Evolutionary conservation across 1,140 invertebrate species (phyloP).

Genomic region (Pachyrhynchus sulphureomaculatus): DNA sequence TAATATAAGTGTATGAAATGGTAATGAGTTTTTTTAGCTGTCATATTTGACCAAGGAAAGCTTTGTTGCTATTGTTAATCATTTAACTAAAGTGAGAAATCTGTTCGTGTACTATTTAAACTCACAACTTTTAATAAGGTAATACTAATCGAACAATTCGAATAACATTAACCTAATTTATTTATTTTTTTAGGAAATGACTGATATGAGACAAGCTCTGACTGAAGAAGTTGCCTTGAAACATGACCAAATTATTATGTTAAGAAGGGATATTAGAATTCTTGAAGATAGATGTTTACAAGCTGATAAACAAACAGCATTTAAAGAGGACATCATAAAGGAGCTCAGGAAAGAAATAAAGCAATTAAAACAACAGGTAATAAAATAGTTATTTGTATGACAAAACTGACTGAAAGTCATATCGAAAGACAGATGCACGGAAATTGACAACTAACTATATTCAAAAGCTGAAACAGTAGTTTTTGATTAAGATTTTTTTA

Average conservation of each 20-base stretch:
- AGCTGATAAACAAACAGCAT: conserved; percentile 53
- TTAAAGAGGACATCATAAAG: conserved; percentile 59
- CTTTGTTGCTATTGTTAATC: too few relatives aligned
- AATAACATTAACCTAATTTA: conserved; percentile 28
- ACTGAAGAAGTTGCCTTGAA: conserved; percentile 56
- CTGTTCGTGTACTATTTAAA: too few relatives aligned
- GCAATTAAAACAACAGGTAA: conserved; percentile 44
- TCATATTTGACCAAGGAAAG: too few relatives aligned
- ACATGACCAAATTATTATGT: conserved; percentile 50
- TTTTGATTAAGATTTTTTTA: too few relatives aligned
- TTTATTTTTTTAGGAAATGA: conserved; percentile 43
- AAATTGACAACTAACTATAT: too few relatives aligned
- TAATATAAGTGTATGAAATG: too few relatives aligned
- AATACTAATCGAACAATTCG: background rate
- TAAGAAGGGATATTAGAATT: conserved; percentile 50
- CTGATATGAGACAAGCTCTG: conserved; percentile 53
- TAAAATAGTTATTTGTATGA: too few relatives aligned
- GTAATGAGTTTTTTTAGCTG: too few relatives aligned
- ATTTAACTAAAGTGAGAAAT: too few relatives aligned
- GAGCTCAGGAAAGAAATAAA: conserved; percentile 57
- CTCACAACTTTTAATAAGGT: background rate
- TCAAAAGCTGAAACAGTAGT: too few relatives aligned
- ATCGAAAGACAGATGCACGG: background rate
- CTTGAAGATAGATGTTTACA: conserved; percentile 54
- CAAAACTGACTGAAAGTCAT: background rate